These are phyloP conservation scores for Hemithea aestivaria DNA, from an alignment of 2,888 invertebrate species.

Conservation along the genomic window DNA sequence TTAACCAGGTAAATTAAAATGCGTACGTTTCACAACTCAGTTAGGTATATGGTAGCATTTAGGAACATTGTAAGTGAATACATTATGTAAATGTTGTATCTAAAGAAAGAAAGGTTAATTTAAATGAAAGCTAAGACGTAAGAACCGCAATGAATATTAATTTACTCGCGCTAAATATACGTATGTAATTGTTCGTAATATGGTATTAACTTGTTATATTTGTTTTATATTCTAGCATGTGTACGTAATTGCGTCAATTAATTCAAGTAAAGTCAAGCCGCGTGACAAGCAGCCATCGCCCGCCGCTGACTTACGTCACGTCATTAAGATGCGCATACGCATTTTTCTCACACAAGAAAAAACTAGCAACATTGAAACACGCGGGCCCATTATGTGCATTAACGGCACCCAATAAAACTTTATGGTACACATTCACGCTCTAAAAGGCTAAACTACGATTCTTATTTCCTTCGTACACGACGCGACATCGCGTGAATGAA, in stretches of 20 bases:
- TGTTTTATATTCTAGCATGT: slow-evolving; percentile 67
- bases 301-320: slow-evolving; percentile 53
- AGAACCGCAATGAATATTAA: slow-evolving; percentile 26
- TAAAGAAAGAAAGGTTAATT: slow-evolving; percentile 34
- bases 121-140: slow-evolving; percentile 40
- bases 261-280: slow-evolving; percentile 59
- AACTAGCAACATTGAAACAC: slow-evolving; percentile 45
- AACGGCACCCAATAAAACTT: slow-evolving; percentile 50
- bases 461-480: slow-evolving; percentile 36
- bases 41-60: too few species aligned
- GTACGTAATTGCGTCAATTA: slow-evolving; percentile 70
- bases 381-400: slow-evolving; percentile 46
- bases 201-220: slow-evolving; percentile 55
- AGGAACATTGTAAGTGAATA: slow-evolving; percentile 4
- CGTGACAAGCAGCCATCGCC: slow-evolving; percentile 45
- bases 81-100: neutral
- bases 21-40: too few species aligned
- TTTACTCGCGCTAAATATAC: slow-evolving; percentile 45
- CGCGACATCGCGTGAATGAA: slow-evolving; percentile 32
- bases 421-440: slow-evolving; percentile 44
- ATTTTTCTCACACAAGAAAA: slow-evolving; percentile 53
- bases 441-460: slow-evolving; percentile 43
- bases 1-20: too few species aligned
- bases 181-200: slow-evolving; percentile 60
- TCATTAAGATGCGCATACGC: slow-evolving; percentile 63